Conservation (phyloP, 2,888 invertebrate species). For the Tanytarsus gracilentus region DNA sequence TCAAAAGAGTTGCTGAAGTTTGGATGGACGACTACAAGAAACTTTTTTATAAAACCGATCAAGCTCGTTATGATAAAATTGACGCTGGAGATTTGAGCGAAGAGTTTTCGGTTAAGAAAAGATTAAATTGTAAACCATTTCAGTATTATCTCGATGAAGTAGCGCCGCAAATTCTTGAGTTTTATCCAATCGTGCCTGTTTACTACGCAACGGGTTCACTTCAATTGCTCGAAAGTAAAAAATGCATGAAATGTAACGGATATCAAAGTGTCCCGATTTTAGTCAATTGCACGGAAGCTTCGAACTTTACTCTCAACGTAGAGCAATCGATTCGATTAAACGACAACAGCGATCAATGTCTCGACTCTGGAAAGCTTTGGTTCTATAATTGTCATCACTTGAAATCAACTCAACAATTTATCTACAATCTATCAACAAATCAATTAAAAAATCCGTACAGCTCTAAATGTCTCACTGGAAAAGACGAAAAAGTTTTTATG, state of each 20-base stretch:
- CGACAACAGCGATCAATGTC: no score
- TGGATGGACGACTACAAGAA: conserved; percentile 99
- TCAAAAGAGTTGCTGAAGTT: conserved; percentile 85
- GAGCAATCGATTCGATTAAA: not conserved
- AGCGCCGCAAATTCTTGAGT: conserved; percentile 73
- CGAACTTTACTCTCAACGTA: no score
- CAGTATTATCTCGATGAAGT: conserved; percentile 91
- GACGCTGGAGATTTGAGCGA: conserved; percentile 71
- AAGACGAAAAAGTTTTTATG: not conserved
- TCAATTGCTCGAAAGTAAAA: not conserved
- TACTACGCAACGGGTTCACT: no score
- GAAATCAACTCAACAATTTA: no score
- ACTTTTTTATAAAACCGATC: conserved; percentile 68
- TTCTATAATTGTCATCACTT: no score
- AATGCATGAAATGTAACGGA: not conserved
- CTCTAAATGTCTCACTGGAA: not conserved
- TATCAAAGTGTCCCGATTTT: not conserved
- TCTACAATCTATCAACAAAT: no score
- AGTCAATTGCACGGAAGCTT: not conserved
- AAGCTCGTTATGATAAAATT: conserved; percentile 57
- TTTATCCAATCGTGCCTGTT: conserved; percentile 57
- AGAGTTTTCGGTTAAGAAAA: conserved; percentile 63
- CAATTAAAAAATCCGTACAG: no score
- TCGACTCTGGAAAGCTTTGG: no score
- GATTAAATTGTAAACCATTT: conserved; percentile 79